phyloP scores from a whole-genome alignment of 2,888 invertebrate species.

The Leptopilina myrica region DNA sequence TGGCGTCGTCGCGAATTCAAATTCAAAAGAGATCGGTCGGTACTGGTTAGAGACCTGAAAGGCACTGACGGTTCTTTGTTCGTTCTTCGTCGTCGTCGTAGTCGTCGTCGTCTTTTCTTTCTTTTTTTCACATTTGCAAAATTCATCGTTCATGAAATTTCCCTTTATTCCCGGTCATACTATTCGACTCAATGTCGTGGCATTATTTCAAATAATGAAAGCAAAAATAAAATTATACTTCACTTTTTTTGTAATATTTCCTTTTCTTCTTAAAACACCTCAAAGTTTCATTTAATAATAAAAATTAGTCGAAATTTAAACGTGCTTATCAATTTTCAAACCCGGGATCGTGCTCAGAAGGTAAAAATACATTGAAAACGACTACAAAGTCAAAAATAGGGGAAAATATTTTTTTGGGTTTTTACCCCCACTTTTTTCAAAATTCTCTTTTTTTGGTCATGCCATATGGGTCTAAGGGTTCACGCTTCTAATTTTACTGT shows the following conservation, averaged over 20 bases:
- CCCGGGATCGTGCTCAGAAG: too few species aligned
- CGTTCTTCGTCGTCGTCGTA: conserved; percentile 19
- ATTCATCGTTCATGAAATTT: conserved; percentile 54
- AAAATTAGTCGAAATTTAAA: too few species aligned
- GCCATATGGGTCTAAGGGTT: too few species aligned
- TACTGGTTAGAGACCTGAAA: conserved; percentile 43
- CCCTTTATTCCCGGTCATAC: conserved; percentile 45
- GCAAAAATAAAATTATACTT: conserved; percentile 28
- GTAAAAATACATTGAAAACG: too few species aligned
- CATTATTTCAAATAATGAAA: conserved; percentile 34
- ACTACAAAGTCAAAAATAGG: too few species aligned
- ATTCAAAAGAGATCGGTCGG: conserved; percentile 60
- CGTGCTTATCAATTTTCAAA: too few species aligned
- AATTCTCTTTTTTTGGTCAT: too few species aligned
- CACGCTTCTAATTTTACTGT: too few species aligned
- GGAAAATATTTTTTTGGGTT: too few species aligned
- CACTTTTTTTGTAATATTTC: neutral
- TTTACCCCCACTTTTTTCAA: too few species aligned
- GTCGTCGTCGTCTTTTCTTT: conserved; percentile 48
- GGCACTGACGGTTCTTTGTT: conserved; percentile 51
- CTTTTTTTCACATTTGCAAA: conserved; percentile 56
- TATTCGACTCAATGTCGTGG: conserved; percentile 41
- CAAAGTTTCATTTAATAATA: too few species aligned
- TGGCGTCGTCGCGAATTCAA: conserved; percentile 44
- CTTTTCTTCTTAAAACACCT: too few species aligned